Conservation (phyloP, 2,888 invertebrate species). For the Phanerotoma sp. region DNA sequence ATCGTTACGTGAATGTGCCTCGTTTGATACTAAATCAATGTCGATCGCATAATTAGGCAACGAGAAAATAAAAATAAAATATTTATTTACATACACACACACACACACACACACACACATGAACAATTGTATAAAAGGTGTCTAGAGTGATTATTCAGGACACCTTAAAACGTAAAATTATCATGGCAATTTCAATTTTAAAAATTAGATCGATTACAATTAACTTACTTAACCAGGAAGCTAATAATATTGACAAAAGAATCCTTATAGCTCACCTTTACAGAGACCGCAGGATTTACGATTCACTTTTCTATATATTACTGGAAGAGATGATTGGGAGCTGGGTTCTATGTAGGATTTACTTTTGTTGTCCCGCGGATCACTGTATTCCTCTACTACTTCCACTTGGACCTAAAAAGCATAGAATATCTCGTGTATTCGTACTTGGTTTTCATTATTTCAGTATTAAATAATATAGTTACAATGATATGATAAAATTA, state of each 20-base stretch:
- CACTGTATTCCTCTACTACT: constrained; percentile 73
- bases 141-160: no score
- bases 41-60: no score
- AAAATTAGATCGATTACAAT: background rate
- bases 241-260: constrained; percentile 16
- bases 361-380: constrained; percentile 66
- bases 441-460: no score
- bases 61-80: no score
- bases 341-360: constrained; percentile 55
- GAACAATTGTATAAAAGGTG: no score
- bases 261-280: constrained; percentile 56
- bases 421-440: constrained; percentile 6
- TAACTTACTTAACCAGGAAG: constrained; percentile 19
- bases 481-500: no score
- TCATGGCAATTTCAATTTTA: background rate
- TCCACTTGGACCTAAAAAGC: constrained; percentile 62
- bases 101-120: no score
- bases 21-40: no score
- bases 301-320: constrained; percentile 60
- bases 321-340: constrained; percentile 53
- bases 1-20: no score
- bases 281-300: constrained; percentile 63
- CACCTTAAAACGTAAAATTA: no score
- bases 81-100: no score
- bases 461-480: no score